Evolutionary conservation across 2,888 invertebrate species (phyloP), one percentile per base, ranked within the genome.

Genomic region (Spilarctia lutea): DNA sequence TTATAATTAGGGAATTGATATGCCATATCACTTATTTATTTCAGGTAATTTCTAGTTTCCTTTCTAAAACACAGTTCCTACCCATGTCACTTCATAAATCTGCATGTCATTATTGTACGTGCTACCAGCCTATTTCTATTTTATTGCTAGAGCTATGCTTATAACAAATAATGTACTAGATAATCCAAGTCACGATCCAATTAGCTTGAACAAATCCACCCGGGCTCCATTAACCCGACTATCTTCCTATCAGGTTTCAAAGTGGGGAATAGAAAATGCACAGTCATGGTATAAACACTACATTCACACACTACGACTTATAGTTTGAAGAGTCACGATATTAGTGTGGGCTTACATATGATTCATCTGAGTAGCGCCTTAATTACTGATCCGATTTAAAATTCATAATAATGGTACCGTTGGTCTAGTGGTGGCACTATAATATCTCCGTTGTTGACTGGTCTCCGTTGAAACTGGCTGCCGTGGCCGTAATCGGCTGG

Each of bases 151-250:
- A 67, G n/a, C 30, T 67, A 20, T 39, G 35, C 42, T 33, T 11
- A 67, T 63, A 45, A 60, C 60, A 30, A 52, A 65, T 39, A 48
- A 60, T 52, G 20, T 48, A 66, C 72, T 68, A 60, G 39, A 65
- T 65, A 69, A 79, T 77, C 75, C 65, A 75, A 74, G 79, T 82
- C 78, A 74, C 74, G 56, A 45, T 76, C 75, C 75, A 80, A 81
- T 83, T 80, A 83, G 66, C 75, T 75, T 30, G 74, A 60, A 60
- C 71, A 63, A 75, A 68, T 74, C 35, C 56, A 33, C 63, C 67
- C 74, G 52, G 65, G 70, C 80, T 80, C 76, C 76, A 81, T 78
- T 82, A 83, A 78, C 72, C 71, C 27, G 69, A 75, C 75, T 75
- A 73, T 81, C 67, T 69, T 68, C 75, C 71, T 71, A 71, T 71